Evolutionary conservation across 2,113 vertebrate species (phyloP), one percentile per base, ranked within the genome.

Genomic region (Tautogolabrus adspersus): DNA sequence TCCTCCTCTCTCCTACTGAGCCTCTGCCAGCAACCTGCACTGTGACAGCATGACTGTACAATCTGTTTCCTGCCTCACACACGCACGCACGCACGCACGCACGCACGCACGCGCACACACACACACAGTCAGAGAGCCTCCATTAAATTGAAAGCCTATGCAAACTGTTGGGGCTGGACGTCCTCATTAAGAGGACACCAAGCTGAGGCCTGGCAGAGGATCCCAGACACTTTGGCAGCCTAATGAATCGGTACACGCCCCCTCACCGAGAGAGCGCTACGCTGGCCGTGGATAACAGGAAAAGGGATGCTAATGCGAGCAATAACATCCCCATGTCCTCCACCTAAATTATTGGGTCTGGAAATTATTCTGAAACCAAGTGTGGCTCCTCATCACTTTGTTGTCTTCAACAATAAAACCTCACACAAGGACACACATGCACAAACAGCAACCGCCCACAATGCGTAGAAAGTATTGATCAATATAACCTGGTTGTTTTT

Each of bases 101-200:
- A 23, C 30, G 15, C 75, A 73, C 83, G 22, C 30, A 18, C 77
- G 71, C 40, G 10, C 18, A 26, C 23, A 15, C 34, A 12, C 18
- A 34, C 23, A 19, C 77, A 72, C 83, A 79, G 88, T 67, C 77
- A 78, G 79, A 78, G 79, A 75, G 88, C 68, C 30, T 66, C 78
- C 63, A 75, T 87, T 87, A 86, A 85, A 89, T 56, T 85, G 83
- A 88, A 82, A 86, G 83, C 83, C 85, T 75, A 90, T 79, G 82
- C 85, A 91, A 93, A 93, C 72, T 75, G 85, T 58, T 74, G 42
- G 60, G 81, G 87, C 87, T 82, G 87, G 83, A 64, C 46, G 57
- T 86, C 84, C 90, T 93, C 84, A 88, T 93, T 93, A 91, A 69
- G 80, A 81, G 64, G 88, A 88, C 86, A 81, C 86, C 84, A 88